Evolutionary conservation across 2,113 vertebrate genomes (phyloP).

Genomic region (Callithrix jacchus): DNA sequence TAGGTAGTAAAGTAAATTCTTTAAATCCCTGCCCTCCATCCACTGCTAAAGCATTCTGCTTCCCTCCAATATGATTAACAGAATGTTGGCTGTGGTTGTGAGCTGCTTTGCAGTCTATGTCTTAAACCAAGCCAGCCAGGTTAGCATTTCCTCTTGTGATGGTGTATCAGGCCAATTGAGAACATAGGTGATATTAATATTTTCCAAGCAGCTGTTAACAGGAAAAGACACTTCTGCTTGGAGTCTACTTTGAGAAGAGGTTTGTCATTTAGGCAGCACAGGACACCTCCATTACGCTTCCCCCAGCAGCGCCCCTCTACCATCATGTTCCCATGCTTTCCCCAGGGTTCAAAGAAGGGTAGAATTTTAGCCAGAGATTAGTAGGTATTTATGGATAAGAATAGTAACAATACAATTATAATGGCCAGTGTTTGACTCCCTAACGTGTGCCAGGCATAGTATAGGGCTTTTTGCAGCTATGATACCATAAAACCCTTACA

Average conservation of each 20-base stretch:
- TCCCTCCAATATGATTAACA: background rate
- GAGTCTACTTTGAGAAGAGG: background rate
- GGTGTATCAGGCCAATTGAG: background rate
- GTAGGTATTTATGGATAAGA: background rate
- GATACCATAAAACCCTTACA: background rate
- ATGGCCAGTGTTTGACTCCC: background rate
- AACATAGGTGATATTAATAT: background rate
- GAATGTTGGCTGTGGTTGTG: background rate
- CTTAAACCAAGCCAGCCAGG: background rate
- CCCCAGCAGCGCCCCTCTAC: too few species aligned
- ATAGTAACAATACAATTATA: background rate
- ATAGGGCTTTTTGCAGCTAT: background rate
- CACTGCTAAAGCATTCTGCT: background rate
- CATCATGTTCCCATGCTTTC: background rate
- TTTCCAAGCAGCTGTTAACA: background rate
- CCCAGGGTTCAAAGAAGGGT: background rate
- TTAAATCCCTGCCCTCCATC: background rate
- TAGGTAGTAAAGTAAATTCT: background rate
- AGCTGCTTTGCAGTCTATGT: background rate
- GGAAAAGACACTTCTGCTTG: background rate
- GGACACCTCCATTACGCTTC: background rate
- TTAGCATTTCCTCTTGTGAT: background rate
- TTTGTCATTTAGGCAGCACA: background rate
- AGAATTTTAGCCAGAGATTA: background rate
- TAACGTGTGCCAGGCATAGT: background rate